These are phyloP conservation scores for Prunella himalayana DNA, from an alignment of 2,113 vertebrate genomes.

Conservation along the genomic window DNA sequence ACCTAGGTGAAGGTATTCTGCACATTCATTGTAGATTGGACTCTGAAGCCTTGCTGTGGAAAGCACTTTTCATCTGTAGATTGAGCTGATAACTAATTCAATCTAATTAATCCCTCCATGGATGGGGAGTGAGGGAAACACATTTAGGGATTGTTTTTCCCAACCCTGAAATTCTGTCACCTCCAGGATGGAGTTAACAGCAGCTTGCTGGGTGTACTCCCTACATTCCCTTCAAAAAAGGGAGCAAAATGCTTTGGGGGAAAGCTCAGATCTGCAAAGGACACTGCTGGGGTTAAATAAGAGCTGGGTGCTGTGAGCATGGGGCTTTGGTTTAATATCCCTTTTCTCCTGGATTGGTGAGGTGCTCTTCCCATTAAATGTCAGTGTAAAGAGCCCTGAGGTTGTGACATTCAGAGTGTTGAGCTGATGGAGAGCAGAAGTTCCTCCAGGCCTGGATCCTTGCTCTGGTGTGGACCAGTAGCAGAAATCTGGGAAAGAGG, in stretches of 20 bases:
- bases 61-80: background rate
- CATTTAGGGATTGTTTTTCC: background rate
- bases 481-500: background rate
- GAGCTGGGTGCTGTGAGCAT: accelerated
- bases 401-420: background rate
- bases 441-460: background rate
- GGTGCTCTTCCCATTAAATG: background rate
- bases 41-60: background rate
- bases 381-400: background rate
- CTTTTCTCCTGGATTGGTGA: background rate
- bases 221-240: background rate
- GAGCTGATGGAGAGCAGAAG: background rate
- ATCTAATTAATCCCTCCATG: background rate
- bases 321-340: background rate
- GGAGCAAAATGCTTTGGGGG: background rate
- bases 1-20: background rate
- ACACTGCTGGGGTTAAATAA: background rate
- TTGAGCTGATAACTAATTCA: background rate
- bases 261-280: background rate
- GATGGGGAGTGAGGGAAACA: background rate
- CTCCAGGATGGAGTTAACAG: background rate
- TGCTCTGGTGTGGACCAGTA: background rate
- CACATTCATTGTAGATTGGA: background rate
- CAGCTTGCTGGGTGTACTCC: background rate
- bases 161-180: background rate